Evolutionary conservation across 2,113 vertebrate genomes (phyloP).

Genomic region (Danio rerio): DNA sequence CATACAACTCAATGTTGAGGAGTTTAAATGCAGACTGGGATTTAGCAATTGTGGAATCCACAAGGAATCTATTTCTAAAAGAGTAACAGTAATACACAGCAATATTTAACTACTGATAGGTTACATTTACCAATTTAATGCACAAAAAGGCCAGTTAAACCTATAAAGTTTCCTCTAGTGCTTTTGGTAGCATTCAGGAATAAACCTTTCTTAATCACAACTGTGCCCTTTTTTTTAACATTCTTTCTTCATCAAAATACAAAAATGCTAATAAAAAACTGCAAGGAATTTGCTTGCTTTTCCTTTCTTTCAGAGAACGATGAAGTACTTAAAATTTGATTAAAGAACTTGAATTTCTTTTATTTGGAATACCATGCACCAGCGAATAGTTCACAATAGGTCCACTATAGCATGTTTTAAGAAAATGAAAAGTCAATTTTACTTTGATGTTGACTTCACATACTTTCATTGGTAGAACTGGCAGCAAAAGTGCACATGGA

Average conservation of each 20-base stretch:
- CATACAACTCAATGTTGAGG: too few species aligned
- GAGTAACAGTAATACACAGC: too few species aligned
- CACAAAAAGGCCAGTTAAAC: background rate
- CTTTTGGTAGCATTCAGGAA: background rate
- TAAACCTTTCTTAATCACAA: background rate
- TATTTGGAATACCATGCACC: background rate
- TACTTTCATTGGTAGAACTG: background rate
- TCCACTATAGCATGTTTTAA: background rate
- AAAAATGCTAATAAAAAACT: background rate
- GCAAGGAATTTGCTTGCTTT: background rate
- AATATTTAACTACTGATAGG: too few species aligned
- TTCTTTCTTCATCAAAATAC: background rate
- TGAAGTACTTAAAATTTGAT: background rate
- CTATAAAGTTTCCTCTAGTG: background rate
- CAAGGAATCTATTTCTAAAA: background rate
- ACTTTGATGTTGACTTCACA: constrained; percentile 1
- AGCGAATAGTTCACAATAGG: background rate
- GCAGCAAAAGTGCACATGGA: background rate
- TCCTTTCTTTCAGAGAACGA: background rate
- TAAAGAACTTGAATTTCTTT: background rate
- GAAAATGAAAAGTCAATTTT: background rate
- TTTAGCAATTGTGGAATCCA: too few species aligned
- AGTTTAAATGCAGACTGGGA: too few species aligned
- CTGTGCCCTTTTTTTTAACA: background rate
- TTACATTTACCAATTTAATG: background rate